phyloP scores from a whole-genome alignment of 2,797 vertebrate species.

The Malacoraja senta region DNA sequence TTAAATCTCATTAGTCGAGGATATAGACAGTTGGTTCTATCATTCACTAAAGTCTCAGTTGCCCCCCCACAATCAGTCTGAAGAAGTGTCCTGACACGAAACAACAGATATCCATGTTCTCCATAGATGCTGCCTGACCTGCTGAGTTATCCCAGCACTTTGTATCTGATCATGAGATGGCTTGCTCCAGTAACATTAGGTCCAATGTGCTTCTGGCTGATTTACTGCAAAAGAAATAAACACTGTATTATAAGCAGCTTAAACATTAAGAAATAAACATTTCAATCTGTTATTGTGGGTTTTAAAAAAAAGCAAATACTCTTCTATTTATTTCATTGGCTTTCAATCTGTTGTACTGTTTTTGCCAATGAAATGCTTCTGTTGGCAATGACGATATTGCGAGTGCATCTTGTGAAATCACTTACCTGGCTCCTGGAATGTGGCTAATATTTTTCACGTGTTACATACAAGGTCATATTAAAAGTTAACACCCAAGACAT shows the following conservation, averaged over 20 bases:
- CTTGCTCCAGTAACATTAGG: neutral
- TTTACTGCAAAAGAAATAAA: neutral
- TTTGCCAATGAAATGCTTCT: neutral
- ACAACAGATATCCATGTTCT: too few species aligned
- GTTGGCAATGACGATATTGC: neutral
- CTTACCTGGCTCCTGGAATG: neutral
- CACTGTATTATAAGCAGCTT: too few species aligned
- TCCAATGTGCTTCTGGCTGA: neutral
- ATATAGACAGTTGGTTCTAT: neutral
- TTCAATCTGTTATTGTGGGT: slow-evolving; percentile 7
- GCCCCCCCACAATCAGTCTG: too few species aligned
- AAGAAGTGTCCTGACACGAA: too few species aligned
- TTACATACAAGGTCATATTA: neutral
- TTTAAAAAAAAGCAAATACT: neutral
- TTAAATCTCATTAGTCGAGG: neutral
- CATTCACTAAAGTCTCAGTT: neutral
- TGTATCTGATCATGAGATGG: neutral
- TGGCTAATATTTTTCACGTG: neutral
- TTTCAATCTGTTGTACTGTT: slow-evolving; percentile 32
- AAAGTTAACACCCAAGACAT: slow-evolving; percentile 1
- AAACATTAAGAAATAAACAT: neutral
- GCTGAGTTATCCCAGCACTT: too few species aligned
- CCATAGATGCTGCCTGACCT: too few species aligned
- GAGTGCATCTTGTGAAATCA: neutral
- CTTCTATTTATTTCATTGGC: slow-evolving; percentile 25